A percentile compares a stretch with the other conserved stretches of the same genome.
Conservation (phyloP, 2,797 vertebrate species). For the Bufotes viridis region DNA sequence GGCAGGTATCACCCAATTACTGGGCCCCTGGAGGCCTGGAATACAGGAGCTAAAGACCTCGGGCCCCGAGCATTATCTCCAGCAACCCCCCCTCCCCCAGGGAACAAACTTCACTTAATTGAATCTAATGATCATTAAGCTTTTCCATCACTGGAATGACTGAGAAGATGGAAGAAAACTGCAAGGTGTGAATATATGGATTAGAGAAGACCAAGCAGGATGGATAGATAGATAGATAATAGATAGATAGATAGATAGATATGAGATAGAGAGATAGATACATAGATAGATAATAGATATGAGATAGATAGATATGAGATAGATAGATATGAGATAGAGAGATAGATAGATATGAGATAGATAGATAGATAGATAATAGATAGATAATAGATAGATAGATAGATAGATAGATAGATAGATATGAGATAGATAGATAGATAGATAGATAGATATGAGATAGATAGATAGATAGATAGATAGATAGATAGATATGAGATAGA, state of each 20-base stretch:
- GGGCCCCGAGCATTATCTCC: background rate
- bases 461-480: too few species aligned
- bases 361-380: too few species aligned
- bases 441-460: too few species aligned
- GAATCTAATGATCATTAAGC: background rate
- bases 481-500: too few species aligned
- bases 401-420: too few species aligned
- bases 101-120: background rate
- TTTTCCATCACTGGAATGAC: slow-evolving; percentile 23
- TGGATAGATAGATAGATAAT: background rate
- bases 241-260: background rate
- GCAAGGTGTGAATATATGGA: background rate
- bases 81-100: background rate
- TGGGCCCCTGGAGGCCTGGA: background rate
- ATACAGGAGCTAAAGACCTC: background rate
- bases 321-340: too few species aligned
- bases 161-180: background rate
- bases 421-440: too few species aligned
- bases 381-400: too few species aligned
- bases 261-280: background rate
- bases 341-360: too few species aligned
- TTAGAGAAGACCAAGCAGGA: background rate
- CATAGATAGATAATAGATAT: too few species aligned
- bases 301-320: too few species aligned
- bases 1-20: background rate